Base-by-base conservation (phyloP, 1,140 invertebrate species). In the Drosophila parabipectinata region DNA sequence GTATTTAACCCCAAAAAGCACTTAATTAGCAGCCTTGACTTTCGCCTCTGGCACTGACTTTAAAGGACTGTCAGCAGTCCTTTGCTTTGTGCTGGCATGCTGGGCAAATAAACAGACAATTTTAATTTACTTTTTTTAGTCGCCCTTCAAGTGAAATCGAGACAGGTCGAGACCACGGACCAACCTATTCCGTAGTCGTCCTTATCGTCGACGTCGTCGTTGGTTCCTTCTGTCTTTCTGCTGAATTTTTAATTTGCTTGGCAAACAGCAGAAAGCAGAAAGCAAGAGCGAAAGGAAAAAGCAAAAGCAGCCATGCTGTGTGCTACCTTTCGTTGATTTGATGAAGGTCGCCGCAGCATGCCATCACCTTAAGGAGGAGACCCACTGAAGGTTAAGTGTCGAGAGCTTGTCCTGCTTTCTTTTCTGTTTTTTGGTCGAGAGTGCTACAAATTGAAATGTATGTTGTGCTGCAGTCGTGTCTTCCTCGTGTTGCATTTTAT, bases 11-110 rank as follows among this genome's bases (percentile, higher is more conserved):
- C 53, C 76, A 75, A 84, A 77, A 79, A 69, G 54, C 83, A 83
- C 84, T 89, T 88, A 88, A 88, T 88, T 88, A 88, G 83, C 76
- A 88, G 80, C 79, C 84, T 88, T 88, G 83, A 88, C 84, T 88
- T 83, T 77, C 61, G 47, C 15, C 52, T 51, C 44, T 4, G 18
- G 21, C 2, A 10, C 7, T 64, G 67, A 52, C 62, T 82, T 88
- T 79, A 87, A 87, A 76, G 50, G 48, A 67, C 59, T 58, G 58
- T 71, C 76, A 78, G 67, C 75, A 72, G 55, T 14, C 39, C 63
- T 79, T 63, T 73, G 63, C 76, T 69, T 67, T 64, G 56, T 53
- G 63, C 41, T 47, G 60, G 72, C 83, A 79, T 84, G 73, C 72
- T 72, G 58, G 68, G 53, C 64, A 88, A 83, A 89, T 89, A 89